Evolutionary conservation across 1,140 invertebrate species (phyloP).

Genomic region (Drosophila nigrodunni): DNA sequence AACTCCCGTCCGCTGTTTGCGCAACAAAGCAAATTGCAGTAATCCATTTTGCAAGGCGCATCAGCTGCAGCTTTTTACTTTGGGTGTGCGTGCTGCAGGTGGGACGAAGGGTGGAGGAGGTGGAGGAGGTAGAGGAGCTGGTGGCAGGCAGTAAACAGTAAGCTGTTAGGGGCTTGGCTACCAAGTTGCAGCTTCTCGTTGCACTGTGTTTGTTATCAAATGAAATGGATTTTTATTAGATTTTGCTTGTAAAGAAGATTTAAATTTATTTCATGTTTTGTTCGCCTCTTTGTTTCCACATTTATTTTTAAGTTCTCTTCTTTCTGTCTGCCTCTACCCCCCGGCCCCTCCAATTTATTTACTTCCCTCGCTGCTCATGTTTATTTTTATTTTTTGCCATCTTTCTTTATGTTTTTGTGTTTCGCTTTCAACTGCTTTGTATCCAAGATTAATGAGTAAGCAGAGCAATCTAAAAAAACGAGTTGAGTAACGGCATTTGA

Average conservation of each 20-base stretch:
- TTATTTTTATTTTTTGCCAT: neutral
- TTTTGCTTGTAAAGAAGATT: slow-evolving; percentile 76
- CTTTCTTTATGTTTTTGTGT: slow-evolving; percentile 9
- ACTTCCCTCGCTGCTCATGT: neutral
- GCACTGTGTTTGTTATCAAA: slow-evolving; percentile 58
- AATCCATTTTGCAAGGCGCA: slow-evolving; percentile 75
- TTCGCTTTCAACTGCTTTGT: slow-evolving; percentile 45
- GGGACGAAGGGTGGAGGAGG: neutral
- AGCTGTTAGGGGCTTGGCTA: neutral
- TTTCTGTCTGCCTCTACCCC: neutral
- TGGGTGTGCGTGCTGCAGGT: slow-evolving; percentile 1
- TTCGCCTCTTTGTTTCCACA: slow-evolving; percentile 36
- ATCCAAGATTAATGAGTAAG: slow-evolving; percentile 48
- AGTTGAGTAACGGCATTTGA: slow-evolving; percentile 20
- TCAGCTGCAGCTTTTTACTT: slow-evolving; percentile 62
- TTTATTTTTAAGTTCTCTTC: slow-evolving; percentile 24
- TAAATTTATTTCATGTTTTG: slow-evolving; percentile 71
- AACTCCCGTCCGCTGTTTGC: slow-evolving; percentile 53
- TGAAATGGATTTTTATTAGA: slow-evolving; percentile 80
- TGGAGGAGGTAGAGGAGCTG: neutral
- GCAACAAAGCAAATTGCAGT: slow-evolving; percentile 78
- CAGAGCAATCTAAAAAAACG: slow-evolving; percentile 14
- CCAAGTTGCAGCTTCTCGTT: slow-evolving; percentile 14
- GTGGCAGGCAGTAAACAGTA: neutral
- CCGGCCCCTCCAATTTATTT: neutral